Base-by-base conservation (phyloP, 2,888 invertebrate species). In the Rhabditophanes sp. region DNA sequence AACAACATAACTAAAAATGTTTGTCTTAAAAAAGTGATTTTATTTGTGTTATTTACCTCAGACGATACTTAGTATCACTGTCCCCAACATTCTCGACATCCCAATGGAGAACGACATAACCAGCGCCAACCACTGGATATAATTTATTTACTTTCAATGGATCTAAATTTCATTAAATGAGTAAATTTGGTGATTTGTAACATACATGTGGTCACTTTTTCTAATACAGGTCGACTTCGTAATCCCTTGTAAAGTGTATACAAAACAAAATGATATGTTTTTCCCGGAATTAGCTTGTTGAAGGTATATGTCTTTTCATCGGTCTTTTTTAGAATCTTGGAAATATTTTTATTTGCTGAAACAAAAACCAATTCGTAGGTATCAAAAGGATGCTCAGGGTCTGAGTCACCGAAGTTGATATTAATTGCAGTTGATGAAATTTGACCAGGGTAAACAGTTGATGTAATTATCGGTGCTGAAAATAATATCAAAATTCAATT, bases 61-160 rank as follows among this genome's bases (percentile, higher is more conserved):
- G 31, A 31, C 60, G 39, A 37, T 53, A 60, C 18, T 53, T 41
- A 33, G 50, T 50, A 25, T 58, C 53, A 25, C 50, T 53, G 36
- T 60, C 57, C n/a, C 55, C 56, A 22, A 56, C 51, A 40, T 60
- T 60, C 28, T 58, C 59, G 25, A 60, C 51, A 24, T 57, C 55
- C 60, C 60, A 60, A 33, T 46, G 53, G 8, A 60, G 41, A 4
- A 49, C 41, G 4, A 46, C 57, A 34, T 60, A 60, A 19, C 56
- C 57, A 9, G 48, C 46, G 14, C 60, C 60, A n/a, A 60, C 42
- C 2, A 60, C 45, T 2, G 59, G 56, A 36, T 44, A 48, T 15
- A 60, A 33, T 25, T 52, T 48, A 25, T 50, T 51, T 25, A 60
- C 60, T 47, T 60, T 60, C 27, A 60, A 29, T 3, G 60, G 60